These are phyloP conservation scores for Ataeniobius toweri DNA, from an alignment of 2,797 vertebrate genomes.

Conservation along the genomic window DNA sequence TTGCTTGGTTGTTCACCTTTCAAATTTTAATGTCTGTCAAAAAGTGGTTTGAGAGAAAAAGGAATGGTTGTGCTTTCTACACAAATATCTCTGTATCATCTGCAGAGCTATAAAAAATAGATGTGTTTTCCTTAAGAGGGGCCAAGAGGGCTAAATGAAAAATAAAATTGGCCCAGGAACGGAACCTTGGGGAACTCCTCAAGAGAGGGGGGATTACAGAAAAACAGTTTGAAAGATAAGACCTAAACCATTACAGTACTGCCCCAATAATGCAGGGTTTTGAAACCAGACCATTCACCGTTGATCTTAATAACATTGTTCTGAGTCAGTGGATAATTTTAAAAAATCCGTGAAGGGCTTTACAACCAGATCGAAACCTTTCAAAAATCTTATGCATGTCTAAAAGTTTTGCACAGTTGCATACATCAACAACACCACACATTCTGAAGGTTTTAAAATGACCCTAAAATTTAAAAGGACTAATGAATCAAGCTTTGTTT, in stretches of 20 bases:
- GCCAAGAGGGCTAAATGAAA: not conserved
- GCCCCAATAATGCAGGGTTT: too few relatives aligned
- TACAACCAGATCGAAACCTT: too few relatives aligned
- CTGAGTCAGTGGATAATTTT: not conserved
- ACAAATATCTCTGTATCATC: not conserved
- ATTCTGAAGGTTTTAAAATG: not conserved
- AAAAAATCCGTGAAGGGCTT: too few relatives aligned
- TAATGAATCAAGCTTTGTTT: not conserved
- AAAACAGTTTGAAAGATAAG: not conserved
- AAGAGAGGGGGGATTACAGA: not conserved
- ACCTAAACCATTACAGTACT: not conserved
- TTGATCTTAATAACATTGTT: too few relatives aligned
- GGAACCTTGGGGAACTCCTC: not conserved
- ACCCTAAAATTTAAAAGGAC: not conserved
- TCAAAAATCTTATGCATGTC: too few relatives aligned
- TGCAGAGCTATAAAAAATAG: too few relatives aligned
- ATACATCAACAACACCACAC: not conserved
- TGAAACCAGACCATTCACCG: too few relatives aligned
- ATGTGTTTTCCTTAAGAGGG: not conserved
- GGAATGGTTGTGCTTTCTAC: not conserved
- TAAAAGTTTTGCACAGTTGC: too few relatives aligned
- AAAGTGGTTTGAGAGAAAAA: not conserved
- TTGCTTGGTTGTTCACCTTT: not conserved
- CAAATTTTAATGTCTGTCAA: not conserved
- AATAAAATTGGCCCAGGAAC: not conserved